Base-by-base conservation (phyloP, 1,140 invertebrate species). In the Procambarus clarkii region DNA sequence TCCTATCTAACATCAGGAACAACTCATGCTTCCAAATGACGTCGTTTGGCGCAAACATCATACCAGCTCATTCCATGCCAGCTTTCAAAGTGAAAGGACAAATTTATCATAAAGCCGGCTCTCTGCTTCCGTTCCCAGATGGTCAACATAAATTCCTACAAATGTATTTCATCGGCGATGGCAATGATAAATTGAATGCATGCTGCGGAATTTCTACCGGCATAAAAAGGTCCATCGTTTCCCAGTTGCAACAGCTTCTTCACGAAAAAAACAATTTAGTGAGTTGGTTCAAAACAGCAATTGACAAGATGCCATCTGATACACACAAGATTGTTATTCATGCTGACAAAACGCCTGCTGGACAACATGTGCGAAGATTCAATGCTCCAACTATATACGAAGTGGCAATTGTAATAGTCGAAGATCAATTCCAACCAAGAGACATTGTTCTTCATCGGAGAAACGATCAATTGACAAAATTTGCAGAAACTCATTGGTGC, bases 341-440 rank as follows among this genome's bases (percentile, higher is more conserved):
- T 24, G 92, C 92, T 69, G 93, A 93, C 60, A 93, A 92, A 92
- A 92, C 60, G 48, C 93, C 93, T 58, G 69, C 71, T 84, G 92
- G 92, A 64, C 64, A 93, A 89, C 93, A 94, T 86, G 80, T 34
- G n/a, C 8, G 93, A 77, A 58, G 93, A 93, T 93, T 77, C 74
- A 87, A 79, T 77, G 85, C 92, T 48, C 92, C 89, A 76, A 76
- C 78, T 50, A 76, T 81, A 11, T 45, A 86, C 54, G 91, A 93
- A 88, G 85, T 92, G 2, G 93, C 93, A 21, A 79, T 92, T 21
- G 78, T 93, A 3, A 92, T 88, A 2, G 78, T 82, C n/a, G 91
- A 64, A 3, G 21, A 91, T n/a, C 2, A 91, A 5, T 86, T 85
- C 60, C 69, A 82, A 3, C 60, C 48, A 46, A 21, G 89, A 48